Base-by-base conservation (phyloP, 2,113 vertebrate species). In the Cavia aperea region DNA sequence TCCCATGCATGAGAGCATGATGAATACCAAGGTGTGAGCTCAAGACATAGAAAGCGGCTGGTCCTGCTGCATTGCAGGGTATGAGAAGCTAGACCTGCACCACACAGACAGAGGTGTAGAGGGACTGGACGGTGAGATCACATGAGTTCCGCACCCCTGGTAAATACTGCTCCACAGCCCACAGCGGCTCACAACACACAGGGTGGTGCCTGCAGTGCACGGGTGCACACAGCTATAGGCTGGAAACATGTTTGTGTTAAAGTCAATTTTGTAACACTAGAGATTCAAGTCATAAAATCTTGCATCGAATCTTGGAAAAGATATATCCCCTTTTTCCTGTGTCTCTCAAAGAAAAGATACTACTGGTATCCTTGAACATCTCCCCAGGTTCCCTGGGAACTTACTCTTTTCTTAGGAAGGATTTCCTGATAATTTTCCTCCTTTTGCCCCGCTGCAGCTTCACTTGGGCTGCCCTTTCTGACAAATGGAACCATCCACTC, bases 401-500 rank as follows among this genome's bases (percentile, higher is more conserved):
- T 93, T 62, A 54, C 14, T 58, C 86, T 63, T 66, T 11, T 75
- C 87, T 95, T 81, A 84, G 77, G 89, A 95, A 94, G 86, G 54
- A 68, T 94, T 96, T 92, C 68, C 31, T 62, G 87, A 60, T 84
- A 91, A 91, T 78, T 92, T 86, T 63, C 56, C 81, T 93, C 87
- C 46, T 24, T 93, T 92, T 88, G 92, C 5, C 49, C 54, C n/a
- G 43, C 62, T 89, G 54, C 77, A 89, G 91, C 84, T 91, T 94
- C 92, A 93, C 78, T 96, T 84, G 91, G 54, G 39, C 77, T 94
- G 85, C n/a, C 83, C 84, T 94, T 29, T 8, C 63, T 96, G 96
- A 96, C 83, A 95, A 95, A 96, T 95, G 93, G 95, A 95, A 92
- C 88, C 92, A 94, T 89, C 93, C 93, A 58, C 84, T 94, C 49